phyloP scores from a whole-genome alignment of 2,797 vertebrate genomes.

The Pteropus rufus region DNA sequence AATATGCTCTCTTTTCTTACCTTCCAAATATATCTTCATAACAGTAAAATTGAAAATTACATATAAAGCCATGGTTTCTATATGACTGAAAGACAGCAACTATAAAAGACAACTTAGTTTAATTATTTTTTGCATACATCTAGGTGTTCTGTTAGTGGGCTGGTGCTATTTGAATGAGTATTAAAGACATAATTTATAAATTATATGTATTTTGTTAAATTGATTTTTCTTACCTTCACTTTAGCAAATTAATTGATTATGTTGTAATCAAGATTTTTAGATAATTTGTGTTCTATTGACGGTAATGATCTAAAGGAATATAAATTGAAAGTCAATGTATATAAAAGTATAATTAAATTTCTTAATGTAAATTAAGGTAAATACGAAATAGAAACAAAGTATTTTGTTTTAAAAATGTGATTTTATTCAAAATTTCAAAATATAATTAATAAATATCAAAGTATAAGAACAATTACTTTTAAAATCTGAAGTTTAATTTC shows the following conservation, averaged over 20 bases:
- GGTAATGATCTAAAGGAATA: background rate
- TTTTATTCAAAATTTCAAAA: slow-evolving; percentile 13
- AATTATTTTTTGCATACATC: background rate
- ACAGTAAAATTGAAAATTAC: background rate
- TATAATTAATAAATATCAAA: background rate
- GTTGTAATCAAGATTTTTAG: background rate
- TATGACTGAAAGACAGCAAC: background rate
- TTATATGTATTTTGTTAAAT: background rate
- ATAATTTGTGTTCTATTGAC: slow-evolving; percentile 10
- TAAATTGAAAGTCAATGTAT: background rate
- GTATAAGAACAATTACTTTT: background rate
- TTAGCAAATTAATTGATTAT: background rate
- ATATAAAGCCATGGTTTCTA: background rate
- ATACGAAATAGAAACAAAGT: background rate
- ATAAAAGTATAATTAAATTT: background rate
- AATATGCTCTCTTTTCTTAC: background rate
- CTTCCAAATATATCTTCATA: background rate
- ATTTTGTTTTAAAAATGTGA: background rate
- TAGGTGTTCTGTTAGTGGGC: background rate
- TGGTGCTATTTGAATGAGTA: background rate
- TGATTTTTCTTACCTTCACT: background rate
- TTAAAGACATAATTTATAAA: background rate
- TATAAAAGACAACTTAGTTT: background rate
- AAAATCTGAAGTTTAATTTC: background rate
- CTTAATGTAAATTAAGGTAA: background rate